A percentile compares a stretch with the other conserved stretches of the same genome.
These are phyloP conservation scores for Heliangelus exortis DNA, from an alignment of 2,797 vertebrate species.

Conservation along the genomic window DNA sequence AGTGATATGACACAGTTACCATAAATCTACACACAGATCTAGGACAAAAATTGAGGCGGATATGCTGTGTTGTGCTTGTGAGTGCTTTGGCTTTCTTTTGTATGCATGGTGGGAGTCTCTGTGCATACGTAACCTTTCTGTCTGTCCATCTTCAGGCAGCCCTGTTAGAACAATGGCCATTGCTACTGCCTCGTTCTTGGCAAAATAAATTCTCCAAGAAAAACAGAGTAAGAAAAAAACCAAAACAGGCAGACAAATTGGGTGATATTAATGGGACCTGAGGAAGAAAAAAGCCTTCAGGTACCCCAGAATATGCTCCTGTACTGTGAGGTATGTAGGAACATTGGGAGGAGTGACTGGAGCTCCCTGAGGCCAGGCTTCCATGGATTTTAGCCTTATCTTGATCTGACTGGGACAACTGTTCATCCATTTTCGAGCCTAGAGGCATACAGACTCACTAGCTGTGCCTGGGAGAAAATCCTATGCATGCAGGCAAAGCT, in stretches of 20 bases:
- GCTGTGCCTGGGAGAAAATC: background rate
- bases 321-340: background rate
- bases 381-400: conserved; percentile 10
- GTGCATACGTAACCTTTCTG: background rate
- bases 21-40: background rate
- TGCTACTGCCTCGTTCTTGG: background rate
- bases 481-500: background rate
- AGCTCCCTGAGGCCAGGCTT: background rate
- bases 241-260: background rate
- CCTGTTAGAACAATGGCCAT: rapidly evolving
- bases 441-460: background rate
- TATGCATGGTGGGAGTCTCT: background rate
- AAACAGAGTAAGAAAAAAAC: too few species aligned
- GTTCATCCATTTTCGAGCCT: conserved; percentile 7
- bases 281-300: background rate
- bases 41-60: background rate
- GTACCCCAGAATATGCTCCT: background rate
- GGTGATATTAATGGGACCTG: background rate
- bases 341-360: background rate
- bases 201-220: background rate
- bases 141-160: background rate
- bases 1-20: background rate
- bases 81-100: background rate
- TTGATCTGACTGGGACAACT: background rate
- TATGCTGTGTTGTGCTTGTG: background rate